phyloP scores from a whole-genome alignment of 2,113 vertebrate species.

The Acinonyx jubatus region DNA sequence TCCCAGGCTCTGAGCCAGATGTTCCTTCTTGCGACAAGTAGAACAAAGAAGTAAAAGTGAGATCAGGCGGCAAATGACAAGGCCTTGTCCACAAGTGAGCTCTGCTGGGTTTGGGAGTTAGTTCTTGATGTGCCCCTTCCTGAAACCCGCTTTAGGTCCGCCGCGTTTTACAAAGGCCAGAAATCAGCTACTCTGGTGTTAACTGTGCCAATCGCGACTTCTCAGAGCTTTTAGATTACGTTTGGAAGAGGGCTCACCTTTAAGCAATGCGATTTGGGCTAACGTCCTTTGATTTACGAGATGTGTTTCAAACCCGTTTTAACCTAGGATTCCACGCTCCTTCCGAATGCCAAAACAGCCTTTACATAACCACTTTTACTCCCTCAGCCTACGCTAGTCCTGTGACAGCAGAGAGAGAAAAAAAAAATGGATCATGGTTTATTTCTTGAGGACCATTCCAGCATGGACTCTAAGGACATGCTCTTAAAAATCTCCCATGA shows the following conservation, averaged over 20 bases:
- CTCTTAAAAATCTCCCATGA: neutral
- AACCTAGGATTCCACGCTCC: neutral
- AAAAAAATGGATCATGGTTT: slow-evolving; percentile 13
- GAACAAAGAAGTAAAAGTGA: slow-evolving; percentile 73
- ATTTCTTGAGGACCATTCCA: slow-evolving; percentile 7
- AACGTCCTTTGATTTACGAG: slow-evolving; percentile 63
- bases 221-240: neutral
- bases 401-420: slow-evolving; percentile 11
- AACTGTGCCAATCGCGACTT: neutral
- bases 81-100: slow-evolving; percentile 46
- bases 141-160: neutral
- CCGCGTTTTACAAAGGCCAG: slow-evolving; percentile 26
- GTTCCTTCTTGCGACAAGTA: slow-evolving; percentile 57
- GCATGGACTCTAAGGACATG: neutral
- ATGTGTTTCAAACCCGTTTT: neutral
- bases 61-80: slow-evolving; percentile 24
- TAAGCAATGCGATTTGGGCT: slow-evolving; percentile 46
- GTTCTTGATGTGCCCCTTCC: slow-evolving; percentile 12
- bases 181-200: neutral
- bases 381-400: neutral
- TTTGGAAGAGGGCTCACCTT: slow-evolving; percentile 51
- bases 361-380: slow-evolving; percentile 34
- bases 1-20: slow-evolving; percentile 73
- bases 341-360: neutral
- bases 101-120: neutral